These are phyloP conservation scores for Boloria euphrosyne DNA, from an alignment of 2,888 invertebrate genomes.

Conservation along the genomic window DNA sequence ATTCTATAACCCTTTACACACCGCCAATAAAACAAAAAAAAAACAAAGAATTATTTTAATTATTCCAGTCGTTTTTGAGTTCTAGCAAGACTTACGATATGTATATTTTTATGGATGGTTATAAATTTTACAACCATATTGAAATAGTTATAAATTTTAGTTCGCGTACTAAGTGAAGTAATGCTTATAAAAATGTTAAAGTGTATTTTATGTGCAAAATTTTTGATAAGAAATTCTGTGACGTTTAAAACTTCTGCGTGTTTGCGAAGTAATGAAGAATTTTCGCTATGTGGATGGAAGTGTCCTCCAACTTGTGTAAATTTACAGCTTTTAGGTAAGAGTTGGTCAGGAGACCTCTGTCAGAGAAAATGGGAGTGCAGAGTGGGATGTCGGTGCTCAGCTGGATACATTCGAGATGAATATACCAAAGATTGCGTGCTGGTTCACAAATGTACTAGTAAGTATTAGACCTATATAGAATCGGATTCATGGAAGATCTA, in stretches of 20 bases:
- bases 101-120: too few species aligned
- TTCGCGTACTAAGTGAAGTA: background rate
- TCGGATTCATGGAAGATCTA: background rate
- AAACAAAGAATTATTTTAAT: too few species aligned
- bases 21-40: too few species aligned
- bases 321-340: conserved; percentile 49
- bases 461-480: conserved; percentile 23
- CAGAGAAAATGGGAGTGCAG: conserved; percentile 66
- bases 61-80: too few species aligned
- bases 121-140: background rate
- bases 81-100: too few species aligned
- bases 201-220: conserved; percentile 13
- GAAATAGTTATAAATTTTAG: background rate
- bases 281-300: conserved; percentile 66
- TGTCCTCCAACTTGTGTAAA: conserved; percentile 75
- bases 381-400: conserved; percentile 66
- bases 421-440: conserved; percentile 62
- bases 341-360: conserved; percentile 44
- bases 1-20: too few species aligned
- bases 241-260: conserved; percentile 62
- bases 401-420: conserved; percentile 68
- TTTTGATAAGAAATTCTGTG: conserved; percentile 26
- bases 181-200: conserved; percentile 4
- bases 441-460: conserved; percentile 67
- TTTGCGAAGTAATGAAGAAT: conserved; percentile 59